phyloP scores from a whole-genome alignment of 2,113 vertebrate genomes.

The Maccullochella peelii region DNA sequence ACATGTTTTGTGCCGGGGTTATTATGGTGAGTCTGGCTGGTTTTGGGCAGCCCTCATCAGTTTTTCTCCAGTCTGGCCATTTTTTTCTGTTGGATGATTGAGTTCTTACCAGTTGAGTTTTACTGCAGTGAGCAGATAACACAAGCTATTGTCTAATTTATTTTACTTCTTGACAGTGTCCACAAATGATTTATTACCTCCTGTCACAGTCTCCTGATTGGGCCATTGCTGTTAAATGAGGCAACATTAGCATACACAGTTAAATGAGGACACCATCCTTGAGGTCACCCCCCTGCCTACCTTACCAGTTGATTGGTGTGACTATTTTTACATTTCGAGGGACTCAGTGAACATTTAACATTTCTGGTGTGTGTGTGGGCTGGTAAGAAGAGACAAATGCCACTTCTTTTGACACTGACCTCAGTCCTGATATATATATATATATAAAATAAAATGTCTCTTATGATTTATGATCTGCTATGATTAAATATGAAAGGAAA shows the following conservation, averaged over 20 bases:
- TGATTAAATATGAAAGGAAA: constrained; percentile 5
- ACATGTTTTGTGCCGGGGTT: constrained; percentile 13
- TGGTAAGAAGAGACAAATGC: constrained; percentile 15
- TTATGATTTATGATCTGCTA: constrained; percentile 32
- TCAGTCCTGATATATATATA: background rate
- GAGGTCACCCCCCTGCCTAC: constrained; percentile 15
- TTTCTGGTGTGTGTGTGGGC: constrained; percentile 11
- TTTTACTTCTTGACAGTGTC: constrained; percentile 71
- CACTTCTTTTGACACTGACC: constrained; percentile 1
- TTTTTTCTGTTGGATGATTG: constrained; percentile 26
- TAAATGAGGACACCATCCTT: constrained; percentile 42
- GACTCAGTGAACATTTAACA: constrained; percentile 28
- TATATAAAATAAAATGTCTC: background rate
- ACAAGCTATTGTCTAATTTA: constrained; percentile 68
- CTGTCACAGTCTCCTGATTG: constrained; percentile 63
- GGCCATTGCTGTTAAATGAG: constrained; percentile 70
- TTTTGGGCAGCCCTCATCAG: background rate
- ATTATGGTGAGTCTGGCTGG: constrained; percentile 9
- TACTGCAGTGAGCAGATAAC: constrained; percentile 62
- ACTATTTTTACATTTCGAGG: constrained; percentile 20
- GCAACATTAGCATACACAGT: constrained; percentile 69
- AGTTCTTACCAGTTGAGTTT: constrained; percentile 50
- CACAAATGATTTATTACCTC: constrained; percentile 77
- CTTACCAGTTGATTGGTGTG: constrained; percentile 33
- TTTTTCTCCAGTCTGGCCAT: background rate